Conservation (phyloP, 2,888 invertebrate species). For the Drosophila affinis region DNA sequence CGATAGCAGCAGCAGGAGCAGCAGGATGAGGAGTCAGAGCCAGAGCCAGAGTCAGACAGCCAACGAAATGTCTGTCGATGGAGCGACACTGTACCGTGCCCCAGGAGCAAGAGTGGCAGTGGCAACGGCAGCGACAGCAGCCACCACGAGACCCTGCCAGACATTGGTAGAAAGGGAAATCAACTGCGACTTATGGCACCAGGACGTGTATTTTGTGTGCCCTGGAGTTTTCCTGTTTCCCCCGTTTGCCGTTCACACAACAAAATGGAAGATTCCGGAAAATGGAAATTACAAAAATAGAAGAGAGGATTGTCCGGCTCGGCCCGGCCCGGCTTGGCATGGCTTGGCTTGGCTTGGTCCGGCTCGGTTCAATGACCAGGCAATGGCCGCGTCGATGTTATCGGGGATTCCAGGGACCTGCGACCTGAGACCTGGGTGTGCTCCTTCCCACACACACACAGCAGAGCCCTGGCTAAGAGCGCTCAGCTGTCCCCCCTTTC, state of each 20-base stretch:
- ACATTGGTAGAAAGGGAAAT: constrained; percentile 83
- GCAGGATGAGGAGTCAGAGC: background rate
- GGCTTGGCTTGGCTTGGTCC: constrained; percentile 13
- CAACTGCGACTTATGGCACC: constrained; percentile 61
- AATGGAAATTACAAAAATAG: constrained; percentile 46
- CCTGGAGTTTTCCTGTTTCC: constrained; percentile 33
- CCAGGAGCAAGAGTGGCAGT: constrained; percentile 29
- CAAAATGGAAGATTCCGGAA: background rate
- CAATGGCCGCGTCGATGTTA: constrained; percentile 54
- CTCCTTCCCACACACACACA: constrained; percentile 44
- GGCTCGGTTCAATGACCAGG: constrained; percentile 66
- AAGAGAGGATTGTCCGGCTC: constrained; percentile 6
- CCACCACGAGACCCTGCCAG: constrained; percentile 61
- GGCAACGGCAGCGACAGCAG: constrained; percentile 8
- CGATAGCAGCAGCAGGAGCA: background rate
- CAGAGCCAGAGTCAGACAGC: constrained; percentile 12
- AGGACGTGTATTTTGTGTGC: constrained; percentile 59
- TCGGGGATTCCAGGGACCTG: constrained; percentile 41
- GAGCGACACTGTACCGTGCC: constrained; percentile 77
- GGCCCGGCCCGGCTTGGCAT: constrained; percentile 27
- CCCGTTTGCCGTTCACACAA: background rate
- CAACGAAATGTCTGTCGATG: constrained; percentile 14
- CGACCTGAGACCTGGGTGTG: constrained; percentile 6
- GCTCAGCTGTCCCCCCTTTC: background rate
- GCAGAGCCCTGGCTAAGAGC: background rate